Conservation (phyloP, 1,140 invertebrate genomes). For the Brachionus paranguensis region DNA sequence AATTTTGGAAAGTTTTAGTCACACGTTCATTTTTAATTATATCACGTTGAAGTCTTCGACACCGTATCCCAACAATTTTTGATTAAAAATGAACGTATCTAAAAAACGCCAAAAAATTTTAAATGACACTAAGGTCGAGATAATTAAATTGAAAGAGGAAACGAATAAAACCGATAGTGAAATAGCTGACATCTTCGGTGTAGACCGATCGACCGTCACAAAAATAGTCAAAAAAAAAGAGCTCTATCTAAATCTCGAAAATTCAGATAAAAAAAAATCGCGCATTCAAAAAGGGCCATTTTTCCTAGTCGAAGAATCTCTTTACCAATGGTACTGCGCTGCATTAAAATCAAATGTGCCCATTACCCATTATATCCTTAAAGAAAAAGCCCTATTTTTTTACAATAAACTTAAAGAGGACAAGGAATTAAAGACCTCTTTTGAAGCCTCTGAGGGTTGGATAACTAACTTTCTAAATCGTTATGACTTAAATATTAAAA, state of each 20-base stretch:
- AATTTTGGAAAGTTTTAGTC: background rate
- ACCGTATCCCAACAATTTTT: background rate
- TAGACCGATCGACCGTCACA: background rate
- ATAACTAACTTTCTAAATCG: slow-evolving; percentile 2
- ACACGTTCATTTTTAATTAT: background rate
- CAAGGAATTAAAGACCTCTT: background rate
- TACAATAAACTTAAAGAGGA: slow-evolving; percentile 11
- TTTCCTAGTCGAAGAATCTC: background rate
- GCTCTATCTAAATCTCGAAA: slow-evolving; percentile 8
- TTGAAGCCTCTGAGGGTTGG: background rate
- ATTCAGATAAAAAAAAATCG: background rate
- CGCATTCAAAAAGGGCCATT: slow-evolving; percentile 3
- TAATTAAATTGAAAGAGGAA: background rate
- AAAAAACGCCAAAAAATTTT: slow-evolving; percentile 22
- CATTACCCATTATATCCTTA: background rate
- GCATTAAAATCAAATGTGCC: background rate
- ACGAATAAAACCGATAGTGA: slow-evolving; percentile 6
- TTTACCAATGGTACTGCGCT: slow-evolving; percentile 4
- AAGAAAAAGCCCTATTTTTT: slow-evolving; percentile 14
- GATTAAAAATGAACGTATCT: background rate
- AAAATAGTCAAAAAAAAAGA: slow-evolving; percentile 21
- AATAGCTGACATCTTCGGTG: background rate
- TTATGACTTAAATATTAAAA: slow-evolving; percentile 17
- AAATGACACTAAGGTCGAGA: slow-evolving; percentile 7
- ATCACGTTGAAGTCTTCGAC: background rate